Base-by-base conservation (phyloP, 2,113 vertebrate genomes). In the Anarrhichthys ocellatus region DNA sequence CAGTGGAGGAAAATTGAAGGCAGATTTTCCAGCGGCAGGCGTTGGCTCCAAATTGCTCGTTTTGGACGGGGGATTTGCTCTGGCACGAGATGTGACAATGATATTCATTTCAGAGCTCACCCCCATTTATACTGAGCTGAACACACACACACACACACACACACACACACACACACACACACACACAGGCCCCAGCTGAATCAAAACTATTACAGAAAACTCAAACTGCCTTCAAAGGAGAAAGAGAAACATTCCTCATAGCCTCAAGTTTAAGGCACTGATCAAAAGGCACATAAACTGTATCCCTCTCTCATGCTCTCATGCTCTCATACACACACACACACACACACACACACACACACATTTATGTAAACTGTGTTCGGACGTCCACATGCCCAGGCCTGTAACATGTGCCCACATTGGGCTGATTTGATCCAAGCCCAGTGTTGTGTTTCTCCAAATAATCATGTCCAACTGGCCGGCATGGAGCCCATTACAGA, bases 121-220 rank as follows among this genome's bases (percentile, higher is more conserved):
- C 86, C 82, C 72, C 83, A 77, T 82, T 82, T 82, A 77, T 74
- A 86, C 74, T 44, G 46, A 63, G 65, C 87, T 92, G 82, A 86
- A 70, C 46, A 82, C 77, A 85, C 72, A 80, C 82, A 42, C 82
- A 40, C 52, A 59, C 27, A 29, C 24, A 59, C 56, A 59, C 24
- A 42, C 56, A 22, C 20, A 50, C 18, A 50, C 48, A 50, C 48
- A 38, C 46, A 48, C 18, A 18, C 17, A 48, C 46, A 48, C 46
- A 38, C 46, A 48, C 18, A 48, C 24, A 59, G 17, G 34, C 44
- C 75, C 44, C 46, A 66, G 76, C 85, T 58, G 65, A 89, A 88
- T 65, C 92, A 80, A 88, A 93, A 91, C 84, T 78, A 93, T 94
- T 94, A 93, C 78, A 92, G 91, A 90, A 88, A 93, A 88, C 82